Evolutionary conservation across 1,140 invertebrate species (phyloP).

Genomic region (Polypedilum vanderplanki): DNA sequence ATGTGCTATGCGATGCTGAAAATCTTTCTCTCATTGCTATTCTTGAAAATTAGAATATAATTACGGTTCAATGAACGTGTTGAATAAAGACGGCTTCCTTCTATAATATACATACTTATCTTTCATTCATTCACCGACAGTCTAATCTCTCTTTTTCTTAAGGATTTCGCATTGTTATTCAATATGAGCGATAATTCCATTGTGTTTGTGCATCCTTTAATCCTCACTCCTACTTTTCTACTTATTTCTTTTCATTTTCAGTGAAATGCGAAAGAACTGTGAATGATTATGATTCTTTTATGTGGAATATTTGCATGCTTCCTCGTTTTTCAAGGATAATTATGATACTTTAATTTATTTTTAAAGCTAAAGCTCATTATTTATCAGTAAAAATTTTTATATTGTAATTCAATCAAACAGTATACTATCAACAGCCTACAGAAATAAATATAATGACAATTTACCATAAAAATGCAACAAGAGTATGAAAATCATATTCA

Average conservation of each 20-base stretch:
- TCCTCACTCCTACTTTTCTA: background rate
- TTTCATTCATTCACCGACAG: background rate
- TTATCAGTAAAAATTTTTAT: no score
- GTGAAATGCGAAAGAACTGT: background rate
- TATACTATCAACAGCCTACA: no score
- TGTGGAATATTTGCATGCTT: background rate
- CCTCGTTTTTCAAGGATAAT: background rate
- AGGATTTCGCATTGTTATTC: background rate
- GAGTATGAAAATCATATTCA: no score
- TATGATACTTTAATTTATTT: no score
- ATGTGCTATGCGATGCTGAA: background rate
- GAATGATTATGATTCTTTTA: background rate
- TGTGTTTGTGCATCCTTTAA: background rate
- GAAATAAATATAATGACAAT: no score
- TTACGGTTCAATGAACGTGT: conserved; percentile 11
- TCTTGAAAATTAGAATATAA: conserved; percentile 24
- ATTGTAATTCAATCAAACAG: no score
- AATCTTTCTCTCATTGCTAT: background rate
- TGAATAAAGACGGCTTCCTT: background rate
- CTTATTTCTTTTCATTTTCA: background rate
- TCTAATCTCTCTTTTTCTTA: background rate
- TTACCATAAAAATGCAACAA: no score
- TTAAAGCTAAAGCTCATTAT: no score
- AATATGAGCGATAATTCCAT: conserved; percentile 6
- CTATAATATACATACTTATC: no score